These are phyloP conservation scores for Syngnathoides biaculeatus DNA, from an alignment of 2,113 vertebrate species.

Conservation along the genomic window DNA sequence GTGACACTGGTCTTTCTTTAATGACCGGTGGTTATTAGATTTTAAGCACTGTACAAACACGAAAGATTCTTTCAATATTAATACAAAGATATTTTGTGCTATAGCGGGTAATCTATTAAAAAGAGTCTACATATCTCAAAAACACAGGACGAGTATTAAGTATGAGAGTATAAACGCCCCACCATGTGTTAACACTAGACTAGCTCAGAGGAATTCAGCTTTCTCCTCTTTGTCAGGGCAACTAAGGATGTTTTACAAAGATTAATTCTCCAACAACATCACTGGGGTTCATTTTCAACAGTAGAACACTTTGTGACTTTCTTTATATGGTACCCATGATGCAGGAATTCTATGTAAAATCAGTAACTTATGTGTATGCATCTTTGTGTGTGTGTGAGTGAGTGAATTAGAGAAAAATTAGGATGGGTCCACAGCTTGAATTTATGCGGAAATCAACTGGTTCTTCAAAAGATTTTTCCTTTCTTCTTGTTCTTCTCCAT, in stretches of 20 bases:
- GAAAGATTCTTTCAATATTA: background rate
- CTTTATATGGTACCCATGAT: constrained; percentile 8
- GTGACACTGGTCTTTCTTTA: background rate
- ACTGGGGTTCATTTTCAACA: constrained; percentile 13
- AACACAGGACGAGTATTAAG: constrained; percentile 19
- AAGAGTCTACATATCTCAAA: constrained; percentile 14
- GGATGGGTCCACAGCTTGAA: background rate
- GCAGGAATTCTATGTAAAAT: constrained; percentile 12
- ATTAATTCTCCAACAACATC: constrained; percentile 40
- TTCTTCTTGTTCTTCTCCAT: constrained; percentile 85
- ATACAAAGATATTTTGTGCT: background rate
- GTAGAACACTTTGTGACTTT: constrained; percentile 23
- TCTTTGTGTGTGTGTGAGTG: constrained; percentile 20
- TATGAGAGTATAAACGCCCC: constrained; percentile 31
- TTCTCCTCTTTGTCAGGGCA: constrained; percentile 44
- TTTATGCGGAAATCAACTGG: too few species aligned
- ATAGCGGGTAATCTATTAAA: background rate
- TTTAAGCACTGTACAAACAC: background rate
- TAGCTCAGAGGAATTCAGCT: constrained; percentile 41
- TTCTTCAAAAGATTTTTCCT: constrained; percentile 75
- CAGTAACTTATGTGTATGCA: background rate
- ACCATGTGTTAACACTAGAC: background rate
- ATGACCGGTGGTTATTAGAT: background rate
- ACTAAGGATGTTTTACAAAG: constrained; percentile 51
- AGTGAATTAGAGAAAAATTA: constrained; percentile 5